A percentile compares a stretch with the other conserved stretches of the same genome.
Evolutionary conservation across 2,888 invertebrate genomes (phyloP).

Genomic region (Celastrina argiolus): DNA sequence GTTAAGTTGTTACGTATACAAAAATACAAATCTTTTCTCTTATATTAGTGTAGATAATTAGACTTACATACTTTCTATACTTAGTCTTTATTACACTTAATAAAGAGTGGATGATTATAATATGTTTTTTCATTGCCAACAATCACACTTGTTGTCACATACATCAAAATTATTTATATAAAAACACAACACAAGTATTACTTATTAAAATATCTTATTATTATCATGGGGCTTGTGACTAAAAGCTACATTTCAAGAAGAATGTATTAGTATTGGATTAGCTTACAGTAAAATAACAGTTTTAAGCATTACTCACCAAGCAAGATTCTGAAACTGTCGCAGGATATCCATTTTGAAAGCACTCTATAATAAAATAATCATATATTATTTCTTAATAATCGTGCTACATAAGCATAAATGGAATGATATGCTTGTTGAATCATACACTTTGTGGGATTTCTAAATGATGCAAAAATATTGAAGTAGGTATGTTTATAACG

Average conservation of each 20-base stretch:
- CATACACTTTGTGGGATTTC: neutral
- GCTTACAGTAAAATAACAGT: neutral
- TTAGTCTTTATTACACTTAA: too few relatives aligned
- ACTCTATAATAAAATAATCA: neutral
- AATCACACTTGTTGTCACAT: too few relatives aligned
- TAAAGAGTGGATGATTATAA: too few relatives aligned
- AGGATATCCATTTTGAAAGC: constrained; percentile 47
- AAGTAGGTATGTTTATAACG: neutral
- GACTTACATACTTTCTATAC: too few relatives aligned
- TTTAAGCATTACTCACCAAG: constrained; percentile 46
- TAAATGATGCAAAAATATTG: neutral
- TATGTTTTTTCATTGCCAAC: too few relatives aligned
- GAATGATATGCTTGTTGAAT: neutral
- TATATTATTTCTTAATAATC: neutral
- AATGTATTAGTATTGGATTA: neutral
- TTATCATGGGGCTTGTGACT: too few relatives aligned
- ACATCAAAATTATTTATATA: too few relatives aligned
- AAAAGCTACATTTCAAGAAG: neutral
- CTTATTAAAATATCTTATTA: too few relatives aligned
- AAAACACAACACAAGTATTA: too few relatives aligned
- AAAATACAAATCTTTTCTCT: too few relatives aligned
- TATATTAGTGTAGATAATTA: too few relatives aligned
- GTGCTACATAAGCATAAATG: neutral
- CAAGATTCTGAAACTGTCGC: constrained; percentile 52
- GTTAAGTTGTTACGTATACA: too few relatives aligned